Evolutionary conservation across 2,797 vertebrate genomes (phyloP), one percentile per base, ranked within the genome.

Genomic region (Babyrousa celebensis): DNA sequence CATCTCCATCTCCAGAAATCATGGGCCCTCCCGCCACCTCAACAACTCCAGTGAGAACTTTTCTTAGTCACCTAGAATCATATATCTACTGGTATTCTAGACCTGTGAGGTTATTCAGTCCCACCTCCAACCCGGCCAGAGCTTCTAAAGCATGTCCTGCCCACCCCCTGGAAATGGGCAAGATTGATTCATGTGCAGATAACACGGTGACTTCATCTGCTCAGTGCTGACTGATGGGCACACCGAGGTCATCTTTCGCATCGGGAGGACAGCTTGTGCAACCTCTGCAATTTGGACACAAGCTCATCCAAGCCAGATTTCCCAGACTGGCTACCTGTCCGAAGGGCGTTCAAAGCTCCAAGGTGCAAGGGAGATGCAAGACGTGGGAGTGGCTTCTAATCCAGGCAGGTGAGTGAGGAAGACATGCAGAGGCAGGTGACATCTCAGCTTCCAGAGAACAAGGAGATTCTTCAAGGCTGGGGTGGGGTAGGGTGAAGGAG

Each of bases 371-470:
- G 3, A 27, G 25, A 71, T 4, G 3, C 5, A 9, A n/a, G 48
- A 78, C 14, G 9, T 56, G 63, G 17, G 17, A 48, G 68, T 23
- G 54, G 17, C 32, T 72, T 20, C 40, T 60, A 29, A 70, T 58
- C 36, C 80, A 79, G 43, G 16, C 27, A 63, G 4, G 43, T 80
- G 8, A 54, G 18, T 87, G 36, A 80, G 43, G 21, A 75, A 29
- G 56, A 70, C 14, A 25, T 17, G 52, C 29, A 65, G 78, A 80
- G 23, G 71, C 12, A 52, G 29, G 25, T 82, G 14, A 87, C 10
- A 40, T 20, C 32, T 90, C 72, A 77, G 29, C 21, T 92, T 67
- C 56, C 40, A 79, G 36, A 92, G 58, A 27, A 27, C 65, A 87
- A 68, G 40, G 36, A 52, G 25, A 94, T 23, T 58, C 32, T 6